phyloP scores from a whole-genome alignment of 1,140 invertebrate genomes.

The Drosophila biarmipes region DNA sequence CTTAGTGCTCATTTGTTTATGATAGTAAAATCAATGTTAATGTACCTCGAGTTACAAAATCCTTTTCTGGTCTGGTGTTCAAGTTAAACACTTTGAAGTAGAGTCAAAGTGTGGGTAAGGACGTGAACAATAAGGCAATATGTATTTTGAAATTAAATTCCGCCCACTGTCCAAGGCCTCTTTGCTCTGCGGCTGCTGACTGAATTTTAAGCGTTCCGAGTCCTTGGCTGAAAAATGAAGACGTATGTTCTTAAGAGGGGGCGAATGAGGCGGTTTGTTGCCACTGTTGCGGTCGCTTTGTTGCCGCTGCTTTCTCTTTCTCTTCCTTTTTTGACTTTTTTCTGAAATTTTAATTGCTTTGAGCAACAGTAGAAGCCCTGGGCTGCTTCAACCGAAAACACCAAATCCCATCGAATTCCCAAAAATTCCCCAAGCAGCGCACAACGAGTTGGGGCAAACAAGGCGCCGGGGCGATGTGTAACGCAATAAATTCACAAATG shows the following conservation, averaged over 20 bases:
- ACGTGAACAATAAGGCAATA: slow-evolving; percentile 1
- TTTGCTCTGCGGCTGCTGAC: slow-evolving; percentile 23
- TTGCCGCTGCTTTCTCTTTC: slow-evolving; percentile 18
- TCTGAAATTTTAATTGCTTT: slow-evolving; percentile 73
- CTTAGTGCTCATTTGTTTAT: too few relatives aligned
- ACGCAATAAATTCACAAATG: slow-evolving; percentile 71
- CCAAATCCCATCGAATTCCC: slow-evolving; percentile 15
- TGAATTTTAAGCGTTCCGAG: slow-evolving; percentile 51
- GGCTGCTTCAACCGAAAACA: slow-evolving; percentile 11
- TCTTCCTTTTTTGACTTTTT: slow-evolving; percentile 1
- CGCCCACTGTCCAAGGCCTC: slow-evolving; percentile 9
- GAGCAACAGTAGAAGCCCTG: slow-evolving; percentile 47
- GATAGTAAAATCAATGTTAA: not conserved
- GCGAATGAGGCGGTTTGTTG: slow-evolving; percentile 15
- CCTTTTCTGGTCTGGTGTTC: not conserved
- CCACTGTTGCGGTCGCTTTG: slow-evolving; percentile 43
- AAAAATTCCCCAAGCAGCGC: slow-evolving; percentile 52
- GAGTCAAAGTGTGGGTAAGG: not conserved
- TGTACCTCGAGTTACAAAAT: not conserved
- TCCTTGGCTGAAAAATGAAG: slow-evolving; percentile 42
- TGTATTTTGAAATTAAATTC: slow-evolving; percentile 11
- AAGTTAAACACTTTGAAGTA: not conserved
- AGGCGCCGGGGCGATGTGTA: slow-evolving; percentile 50
- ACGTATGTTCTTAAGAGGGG: slow-evolving; percentile 3
- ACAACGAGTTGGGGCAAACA: slow-evolving; percentile 36